Conservation (phyloP, 2,888 invertebrate genomes). For the Scaptomyza polygonia region DNA sequence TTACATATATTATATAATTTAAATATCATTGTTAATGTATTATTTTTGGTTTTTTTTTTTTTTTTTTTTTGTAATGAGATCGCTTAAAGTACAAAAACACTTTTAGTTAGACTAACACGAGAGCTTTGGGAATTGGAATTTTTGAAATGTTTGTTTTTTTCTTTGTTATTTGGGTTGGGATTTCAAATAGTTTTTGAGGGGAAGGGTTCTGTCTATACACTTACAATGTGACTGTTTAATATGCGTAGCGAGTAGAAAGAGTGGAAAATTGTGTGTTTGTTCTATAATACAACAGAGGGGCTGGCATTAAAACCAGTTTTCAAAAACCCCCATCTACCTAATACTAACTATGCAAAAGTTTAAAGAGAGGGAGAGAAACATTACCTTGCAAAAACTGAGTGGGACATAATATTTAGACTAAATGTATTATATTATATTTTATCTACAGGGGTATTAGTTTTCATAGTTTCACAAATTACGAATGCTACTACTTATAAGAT, state of each 20-base stretch:
- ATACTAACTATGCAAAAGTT: constrained; percentile 64
- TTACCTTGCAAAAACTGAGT: constrained; percentile 34
- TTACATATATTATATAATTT: constrained; percentile 47
- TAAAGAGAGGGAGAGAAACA: constrained; percentile 18
- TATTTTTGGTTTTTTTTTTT: constrained; percentile 12
- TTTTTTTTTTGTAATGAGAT: constrained; percentile 70
- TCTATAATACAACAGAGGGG: constrained; percentile 80
- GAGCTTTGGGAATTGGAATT: constrained; percentile 45
- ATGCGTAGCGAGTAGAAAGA: constrained; percentile 78
- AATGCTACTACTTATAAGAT: neutral
- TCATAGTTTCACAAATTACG: no score
- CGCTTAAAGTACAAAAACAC: constrained; percentile 76
- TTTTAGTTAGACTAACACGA: constrained; percentile 79
- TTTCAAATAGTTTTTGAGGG: constrained; percentile 18
- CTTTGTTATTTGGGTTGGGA: constrained; percentile 9
- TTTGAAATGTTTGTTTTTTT: neutral
- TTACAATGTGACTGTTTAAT: constrained; percentile 55
- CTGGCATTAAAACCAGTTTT: constrained; percentile 40
- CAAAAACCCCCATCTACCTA: constrained; percentile 57
- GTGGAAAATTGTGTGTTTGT: constrained; percentile 68
- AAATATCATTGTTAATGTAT: constrained; percentile 45
- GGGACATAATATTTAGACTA: no score
- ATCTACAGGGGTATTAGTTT: neutral
- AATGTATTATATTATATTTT: neutral
- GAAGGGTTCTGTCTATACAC: constrained; percentile 66